These are phyloP conservation scores for Xestia ashworthii DNA, from an alignment of 2,888 invertebrate species.

Conservation along the genomic window DNA sequence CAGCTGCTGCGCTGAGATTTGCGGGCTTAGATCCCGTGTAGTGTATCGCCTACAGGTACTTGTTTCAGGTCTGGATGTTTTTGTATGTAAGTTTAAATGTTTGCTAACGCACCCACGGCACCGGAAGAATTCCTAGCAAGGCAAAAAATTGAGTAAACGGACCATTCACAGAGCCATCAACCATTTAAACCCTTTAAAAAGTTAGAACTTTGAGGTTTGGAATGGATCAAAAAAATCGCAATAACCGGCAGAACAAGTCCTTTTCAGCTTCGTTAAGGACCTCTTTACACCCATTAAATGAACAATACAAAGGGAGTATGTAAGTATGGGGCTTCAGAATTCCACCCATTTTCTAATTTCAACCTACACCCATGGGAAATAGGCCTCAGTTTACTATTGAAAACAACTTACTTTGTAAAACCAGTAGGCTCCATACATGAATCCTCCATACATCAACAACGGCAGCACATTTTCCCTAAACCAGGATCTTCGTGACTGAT, in stretches of 20 bases:
- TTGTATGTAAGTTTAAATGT: too few species aligned
- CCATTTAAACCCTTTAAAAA: too few species aligned
- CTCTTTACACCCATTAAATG: background rate
- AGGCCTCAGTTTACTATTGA: background rate
- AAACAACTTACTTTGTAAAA: constrained; percentile 93
- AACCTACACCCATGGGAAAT: background rate
- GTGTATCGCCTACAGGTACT: too few species aligned
- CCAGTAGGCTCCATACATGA: constrained; percentile 94
- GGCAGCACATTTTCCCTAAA: constrained; percentile 93
- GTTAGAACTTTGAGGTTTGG: too few species aligned
- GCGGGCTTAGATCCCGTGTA: too few species aligned
- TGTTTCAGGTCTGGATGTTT: too few species aligned
- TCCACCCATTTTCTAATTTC: background rate
- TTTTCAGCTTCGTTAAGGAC: background rate
- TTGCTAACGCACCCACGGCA: too few species aligned
- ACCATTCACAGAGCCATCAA: too few species aligned
- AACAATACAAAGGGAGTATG: background rate
- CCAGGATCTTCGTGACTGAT: constrained; percentile 81
- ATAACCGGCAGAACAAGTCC: background rate
- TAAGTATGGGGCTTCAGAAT: background rate
- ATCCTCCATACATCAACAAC: constrained; percentile 94
- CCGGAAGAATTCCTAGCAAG: too few species aligned
- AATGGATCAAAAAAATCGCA: background rate
- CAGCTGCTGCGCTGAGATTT: too few species aligned
- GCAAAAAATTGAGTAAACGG: too few species aligned